These are phyloP conservation scores for Melanostoma mellinum DNA, from an alignment of 2,888 invertebrate genomes.

Conservation along the genomic window DNA sequence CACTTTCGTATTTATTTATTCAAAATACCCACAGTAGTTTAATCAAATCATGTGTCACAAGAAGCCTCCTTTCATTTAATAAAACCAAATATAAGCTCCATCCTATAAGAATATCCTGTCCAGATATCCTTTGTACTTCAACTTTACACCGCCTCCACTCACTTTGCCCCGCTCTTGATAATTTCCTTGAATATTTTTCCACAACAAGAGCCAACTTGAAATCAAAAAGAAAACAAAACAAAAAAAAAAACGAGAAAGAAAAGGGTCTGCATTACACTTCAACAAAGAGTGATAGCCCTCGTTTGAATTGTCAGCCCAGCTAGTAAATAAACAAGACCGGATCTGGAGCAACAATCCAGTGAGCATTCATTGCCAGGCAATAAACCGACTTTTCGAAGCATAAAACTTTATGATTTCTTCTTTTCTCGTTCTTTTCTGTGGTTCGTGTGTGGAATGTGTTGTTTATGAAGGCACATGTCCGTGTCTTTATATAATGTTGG, in stretches of 20 bases:
- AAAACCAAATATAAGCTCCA: conserved; percentile 56
- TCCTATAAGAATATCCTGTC: conserved; percentile 49
- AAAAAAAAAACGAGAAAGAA: conserved; percentile 5
- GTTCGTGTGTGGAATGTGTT: conserved; percentile 50
- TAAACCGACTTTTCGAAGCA: conserved; percentile 68
- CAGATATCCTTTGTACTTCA: conserved; percentile 36
- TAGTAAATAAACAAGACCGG: conserved; percentile 60
- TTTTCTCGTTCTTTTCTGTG: conserved; percentile 26
- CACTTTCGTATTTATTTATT: too few relatives aligned
- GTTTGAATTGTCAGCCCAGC: conserved; percentile 56
- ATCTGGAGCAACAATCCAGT: conserved; percentile 37
- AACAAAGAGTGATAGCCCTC: conserved; percentile 43
- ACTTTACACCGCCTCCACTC: conserved; percentile 16
- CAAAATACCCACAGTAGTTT: too few relatives aligned
- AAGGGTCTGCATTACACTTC: background rate
- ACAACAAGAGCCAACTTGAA: background rate
- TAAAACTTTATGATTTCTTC: conserved; percentile 72
- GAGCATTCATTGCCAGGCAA: conserved; percentile 57
- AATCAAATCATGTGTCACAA: background rate
- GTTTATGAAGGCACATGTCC: conserved; percentile 44
- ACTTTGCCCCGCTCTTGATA: conserved; percentile 15
- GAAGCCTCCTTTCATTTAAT: conserved; percentile 51
- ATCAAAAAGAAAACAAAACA: too few relatives aligned
- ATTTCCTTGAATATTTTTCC: conserved; percentile 46
- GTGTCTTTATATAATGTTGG: conserved; percentile 34